These are phyloP conservation scores for Falco naumanni DNA, from an alignment of 2,797 vertebrate genomes.

Conservation along the genomic window DNA sequence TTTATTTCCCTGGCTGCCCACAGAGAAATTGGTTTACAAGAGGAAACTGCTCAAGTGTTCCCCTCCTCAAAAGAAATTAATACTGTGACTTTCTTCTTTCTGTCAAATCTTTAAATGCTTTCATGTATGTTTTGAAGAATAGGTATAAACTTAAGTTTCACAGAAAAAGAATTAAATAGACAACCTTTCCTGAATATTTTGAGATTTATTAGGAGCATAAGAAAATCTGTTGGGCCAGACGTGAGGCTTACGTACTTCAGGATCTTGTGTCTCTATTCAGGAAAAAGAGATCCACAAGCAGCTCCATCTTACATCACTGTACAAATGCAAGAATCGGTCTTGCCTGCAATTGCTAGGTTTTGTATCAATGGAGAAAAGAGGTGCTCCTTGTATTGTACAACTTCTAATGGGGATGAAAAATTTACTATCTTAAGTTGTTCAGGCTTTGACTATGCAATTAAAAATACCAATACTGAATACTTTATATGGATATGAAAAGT, in stretches of 20 bases:
- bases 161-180: background rate
- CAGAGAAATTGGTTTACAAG: background rate
- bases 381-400: background rate
- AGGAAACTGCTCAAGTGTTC: background rate
- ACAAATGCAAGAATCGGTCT: background rate
- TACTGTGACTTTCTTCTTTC: background rate
- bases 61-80: background rate
- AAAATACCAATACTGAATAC: background rate
- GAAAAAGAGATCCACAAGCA: background rate
- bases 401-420: background rate
- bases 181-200: background rate
- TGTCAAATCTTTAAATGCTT: background rate
- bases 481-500: conserved; percentile 1
- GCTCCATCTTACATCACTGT: background rate
- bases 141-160: background rate
- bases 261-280: background rate
- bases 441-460: background rate
- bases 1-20: background rate
- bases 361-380: background rate
- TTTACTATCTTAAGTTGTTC: background rate
- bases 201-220: background rate
- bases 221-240: background rate
- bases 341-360: background rate
- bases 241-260: background rate
- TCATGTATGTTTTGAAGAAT: background rate